Percentiles rank a stretch among this genome's conserved stretches.
Conservation (phyloP, 2,797 vertebrate genomes). For the Falco biarmicus region DNA sequence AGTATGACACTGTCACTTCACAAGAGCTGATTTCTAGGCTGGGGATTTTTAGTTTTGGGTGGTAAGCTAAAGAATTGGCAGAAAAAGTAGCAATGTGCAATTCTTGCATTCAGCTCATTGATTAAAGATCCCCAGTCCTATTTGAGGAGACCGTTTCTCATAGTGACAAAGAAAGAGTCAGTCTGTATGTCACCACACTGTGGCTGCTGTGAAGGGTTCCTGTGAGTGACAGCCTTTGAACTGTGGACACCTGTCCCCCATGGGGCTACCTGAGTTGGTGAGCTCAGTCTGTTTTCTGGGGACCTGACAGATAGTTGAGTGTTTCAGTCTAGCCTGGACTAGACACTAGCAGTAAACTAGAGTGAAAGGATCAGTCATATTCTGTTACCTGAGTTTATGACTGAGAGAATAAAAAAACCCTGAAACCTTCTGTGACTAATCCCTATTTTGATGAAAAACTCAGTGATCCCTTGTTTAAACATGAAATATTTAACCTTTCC, state of each 20-base stretch:
- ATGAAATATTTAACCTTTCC: neutral
- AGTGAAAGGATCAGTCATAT: neutral
- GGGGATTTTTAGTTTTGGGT: neutral
- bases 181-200: neutral
- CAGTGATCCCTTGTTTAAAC: neutral
- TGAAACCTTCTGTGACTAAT: neutral
- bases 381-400: neutral
- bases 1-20: neutral
- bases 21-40: neutral
- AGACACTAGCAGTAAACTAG: neutral
- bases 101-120: neutral
- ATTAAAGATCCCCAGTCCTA: neutral
- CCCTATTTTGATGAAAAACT: neutral
- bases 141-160: neutral
- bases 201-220: neutral
- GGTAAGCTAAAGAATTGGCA: neutral
- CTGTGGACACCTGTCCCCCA: neutral
- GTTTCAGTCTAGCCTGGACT: neutral
- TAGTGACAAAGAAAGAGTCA: neutral
- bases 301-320: neutral
- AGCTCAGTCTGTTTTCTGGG: neutral
- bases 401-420: neutral
- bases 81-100: neutral
- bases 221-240: neutral
- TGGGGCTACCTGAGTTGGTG: neutral